Evolutionary conservation across 1,140 invertebrate genomes (phyloP), one percentile per base, ranked within the genome.

Genomic region (Pararge aegeria): DNA sequence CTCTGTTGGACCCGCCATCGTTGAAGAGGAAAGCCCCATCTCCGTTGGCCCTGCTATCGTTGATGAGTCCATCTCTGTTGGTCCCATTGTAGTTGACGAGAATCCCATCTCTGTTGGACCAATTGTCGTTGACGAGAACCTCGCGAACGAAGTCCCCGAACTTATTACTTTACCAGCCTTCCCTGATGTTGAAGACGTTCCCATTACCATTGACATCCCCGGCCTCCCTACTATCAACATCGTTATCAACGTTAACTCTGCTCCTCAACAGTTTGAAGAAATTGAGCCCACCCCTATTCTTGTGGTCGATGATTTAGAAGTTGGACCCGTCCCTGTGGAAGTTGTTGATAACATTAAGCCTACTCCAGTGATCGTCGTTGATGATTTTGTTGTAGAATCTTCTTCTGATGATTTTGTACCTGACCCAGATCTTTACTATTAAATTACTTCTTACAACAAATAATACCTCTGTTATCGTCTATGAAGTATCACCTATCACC

Each of bases 201-300:
- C 30, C 30, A 34, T 34, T 12, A 34, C 30, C 10, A n/a, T 34
- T 42, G 21, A 61, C 46, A 40, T 46, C 70, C 51, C 70, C 78
- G 20, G 66, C 77, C 10, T 74, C 80, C 19, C 78, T 77, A 65
- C 30, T 34, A n/a, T 34, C 9, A 34, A 34, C 10, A 74, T 81
- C 66, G 42, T 60, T 16, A 37, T 60, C 38, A 61, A 61, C 51
- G 51, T 61, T 5, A 20, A 57, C 5, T 7, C 42, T 20, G 42
- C 2, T 12, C 18, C 49, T 27, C 30, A 27, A 5, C 46, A 38
- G 1, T 7, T 10, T 3, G n/a, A n/a, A 2, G 42, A 46, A 46
- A 20, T 21, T 5, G 18, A 15, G 7, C 42, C 42, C 15, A n/a
- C 42, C 12, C 42, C 42, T 46, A 16, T 21, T 10, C 15, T 37